Percentiles rank a stretch among this genome's conserved stretches.
phyloP scores from a whole-genome alignment of 2,888 invertebrate species.

The Odontothrips loti region DNA sequence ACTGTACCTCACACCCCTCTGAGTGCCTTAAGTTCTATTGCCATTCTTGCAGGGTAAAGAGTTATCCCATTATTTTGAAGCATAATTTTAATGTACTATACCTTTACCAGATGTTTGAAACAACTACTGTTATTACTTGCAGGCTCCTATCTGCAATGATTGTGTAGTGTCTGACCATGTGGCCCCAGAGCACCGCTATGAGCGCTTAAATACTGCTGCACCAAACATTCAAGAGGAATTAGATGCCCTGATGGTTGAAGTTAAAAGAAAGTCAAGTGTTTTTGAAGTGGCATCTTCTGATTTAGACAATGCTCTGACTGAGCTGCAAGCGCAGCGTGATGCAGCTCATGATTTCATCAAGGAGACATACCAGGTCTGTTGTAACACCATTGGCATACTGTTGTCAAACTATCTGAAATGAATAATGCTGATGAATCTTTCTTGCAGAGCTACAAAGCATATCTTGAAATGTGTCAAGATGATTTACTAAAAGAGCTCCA shows the following conservation, averaged over 20 bases:
- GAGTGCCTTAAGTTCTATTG: constrained; percentile 87
- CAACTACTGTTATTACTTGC: constrained; percentile 40
- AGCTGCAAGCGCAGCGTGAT: constrained; percentile 81
- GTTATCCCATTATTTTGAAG: background rate
- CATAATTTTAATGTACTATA: background rate
- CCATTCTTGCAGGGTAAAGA: constrained; percentile 65
- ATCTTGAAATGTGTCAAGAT: constrained; percentile 76
- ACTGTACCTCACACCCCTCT: constrained; percentile 73
- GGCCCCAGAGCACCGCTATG: constrained; percentile 75
- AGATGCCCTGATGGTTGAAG: constrained; percentile 67
- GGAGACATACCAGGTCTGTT: constrained; percentile 56
- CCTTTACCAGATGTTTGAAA: background rate
- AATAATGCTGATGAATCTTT: background rate
- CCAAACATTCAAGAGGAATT: constrained; percentile 73
- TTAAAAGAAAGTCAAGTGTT: constrained; percentile 67
- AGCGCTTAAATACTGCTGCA: constrained; percentile 75
- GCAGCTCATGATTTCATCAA: constrained; percentile 77
- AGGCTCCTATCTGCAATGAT: constrained; percentile 82
- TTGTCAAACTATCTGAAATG: too few relatives aligned
- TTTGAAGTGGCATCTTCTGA: constrained; percentile 71
- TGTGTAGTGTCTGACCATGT: constrained; percentile 78
- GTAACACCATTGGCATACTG: background rate
- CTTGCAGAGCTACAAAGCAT: constrained; percentile 69
- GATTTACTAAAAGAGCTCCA: constrained; percentile 68
- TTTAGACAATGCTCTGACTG: constrained; percentile 74